A percentile compares a stretch with the other conserved stretches of the same genome.
Evolutionary conservation across 2,888 invertebrate species (phyloP).

Genomic region (Portevinia maculata): DNA sequence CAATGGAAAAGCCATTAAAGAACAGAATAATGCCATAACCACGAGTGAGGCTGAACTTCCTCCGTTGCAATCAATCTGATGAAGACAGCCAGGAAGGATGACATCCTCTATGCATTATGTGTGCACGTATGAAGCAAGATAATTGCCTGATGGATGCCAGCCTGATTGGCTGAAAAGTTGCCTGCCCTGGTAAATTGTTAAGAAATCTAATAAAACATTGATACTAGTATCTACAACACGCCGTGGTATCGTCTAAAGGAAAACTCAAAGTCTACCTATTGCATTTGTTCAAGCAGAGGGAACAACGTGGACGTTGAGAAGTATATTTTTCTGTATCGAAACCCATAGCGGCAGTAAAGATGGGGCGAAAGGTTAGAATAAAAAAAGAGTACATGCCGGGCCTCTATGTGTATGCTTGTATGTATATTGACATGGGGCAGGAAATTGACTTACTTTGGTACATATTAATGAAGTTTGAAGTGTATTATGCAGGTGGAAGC

Average conservation of each 20-base stretch:
- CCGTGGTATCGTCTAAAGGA: not conserved
- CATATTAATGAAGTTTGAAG: conserved; percentile 68
- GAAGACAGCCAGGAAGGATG: not conserved
- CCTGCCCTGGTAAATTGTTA: conserved; percentile 32
- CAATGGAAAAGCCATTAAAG: conserved; percentile 51
- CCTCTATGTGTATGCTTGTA: conserved; percentile 15
- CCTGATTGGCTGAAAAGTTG: conserved; percentile 1
- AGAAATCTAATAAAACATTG: conserved; percentile 58
- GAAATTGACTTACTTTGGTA: conserved; percentile 64
- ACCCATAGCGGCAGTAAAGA: conserved; percentile 6
- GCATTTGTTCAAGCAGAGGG: conserved; percentile 19
- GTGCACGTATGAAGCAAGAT: conserved; percentile 15
- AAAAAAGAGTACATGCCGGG: not conserved
- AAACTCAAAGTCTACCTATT: conserved; percentile 21
- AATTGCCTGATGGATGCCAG: conserved; percentile 13
- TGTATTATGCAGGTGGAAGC: conserved; percentile 38
- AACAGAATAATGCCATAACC: conserved; percentile 42
- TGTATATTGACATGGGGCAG: conserved; percentile 51
- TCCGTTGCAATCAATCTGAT: conserved; percentile 4
- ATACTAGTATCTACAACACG: conserved; percentile 6
- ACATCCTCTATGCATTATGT: conserved; percentile 5
- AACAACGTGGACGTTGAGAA: not conserved
- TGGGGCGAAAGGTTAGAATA: not conserved
- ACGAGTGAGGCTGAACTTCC: not conserved
- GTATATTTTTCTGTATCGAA: conserved; percentile 5